Base-by-base conservation (phyloP, 2,888 invertebrate species). In the Diarsia rubi region DNA sequence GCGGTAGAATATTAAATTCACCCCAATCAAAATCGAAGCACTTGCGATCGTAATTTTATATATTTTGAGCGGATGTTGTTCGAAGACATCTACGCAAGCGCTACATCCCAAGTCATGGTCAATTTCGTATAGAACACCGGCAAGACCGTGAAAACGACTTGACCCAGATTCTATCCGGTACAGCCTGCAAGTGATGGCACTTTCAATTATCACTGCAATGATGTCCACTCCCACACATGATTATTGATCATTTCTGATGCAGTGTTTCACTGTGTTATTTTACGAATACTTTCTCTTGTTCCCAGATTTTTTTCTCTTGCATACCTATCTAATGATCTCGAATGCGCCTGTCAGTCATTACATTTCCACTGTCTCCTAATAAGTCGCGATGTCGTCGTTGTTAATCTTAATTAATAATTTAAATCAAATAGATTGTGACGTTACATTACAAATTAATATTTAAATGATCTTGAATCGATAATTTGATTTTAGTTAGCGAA, bases 181-280 rank as follows among this genome's bases (percentile, higher is more conserved):
- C 94, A 90, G 91, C 82, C 90, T 92, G 94, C 93, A 93, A 93
- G 92, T 92, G 94, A 95, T 95, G 93, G 92, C 93, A 94, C 95
- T 95, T 94, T 94, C 94, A 95, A 96, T 96, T 96, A 95, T 92
- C 94, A 92, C 92, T 94, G 95, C 94, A 95, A 88, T 88, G 90
- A 88, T 90, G 86, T 89, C 82, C 82, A 78, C 92, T 89, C 93
- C 92, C 92, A 93, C 94, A 90, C 89, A 82, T 90, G 90, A 90
- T 91, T 92, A 91, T 90, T 91, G 90, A 93, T 94, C 88, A 93
- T 93, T 92, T 93, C 92, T 87, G 91, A 89, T 95, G 93, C 94
- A 94, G 87, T 90, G 90, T 92, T 92, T 94, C 91, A 91, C 91
- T 91, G 87, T 90, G 87, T 89, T 91, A 90, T 93, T 92, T 92